Percentiles rank a stretch among this genome's conserved stretches.
Evolutionary conservation across 2,113 vertebrate genomes (phyloP).

Genomic region (Puntigrus tetrazona): DNA sequence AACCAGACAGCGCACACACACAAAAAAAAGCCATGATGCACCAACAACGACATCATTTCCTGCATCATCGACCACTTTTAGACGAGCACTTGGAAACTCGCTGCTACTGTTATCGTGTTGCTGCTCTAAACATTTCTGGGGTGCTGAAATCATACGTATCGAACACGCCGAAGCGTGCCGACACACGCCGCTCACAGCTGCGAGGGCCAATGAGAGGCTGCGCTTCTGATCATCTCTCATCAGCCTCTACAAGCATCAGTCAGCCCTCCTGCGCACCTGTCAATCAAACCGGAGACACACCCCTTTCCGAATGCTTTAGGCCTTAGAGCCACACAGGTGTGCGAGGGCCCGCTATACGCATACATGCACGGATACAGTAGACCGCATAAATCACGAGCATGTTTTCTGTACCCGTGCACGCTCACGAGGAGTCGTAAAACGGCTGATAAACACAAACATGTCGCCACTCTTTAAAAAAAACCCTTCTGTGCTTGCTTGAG

Average conservation of each 20-base stretch:
- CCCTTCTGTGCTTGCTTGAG: background rate
- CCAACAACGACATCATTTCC: background rate
- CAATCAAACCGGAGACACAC: conserved; percentile 63
- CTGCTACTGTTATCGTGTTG: conserved; percentile 2
- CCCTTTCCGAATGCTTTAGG: conserved; percentile 58
- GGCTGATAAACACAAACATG: background rate
- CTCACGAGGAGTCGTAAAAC: background rate
- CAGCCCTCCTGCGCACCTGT: conserved; percentile 71
- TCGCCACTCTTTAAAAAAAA: background rate
- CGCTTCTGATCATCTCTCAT: conserved; percentile 73
- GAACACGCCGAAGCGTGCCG: conserved; percentile 55
- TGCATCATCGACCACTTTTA: conserved; percentile 7
- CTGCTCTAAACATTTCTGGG: conserved; percentile 27
- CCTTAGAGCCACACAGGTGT: conserved; percentile 66
- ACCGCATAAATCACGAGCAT: background rate
- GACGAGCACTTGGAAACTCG: background rate
- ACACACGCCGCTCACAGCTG: conserved; percentile 73
- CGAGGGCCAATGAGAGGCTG: conserved; percentile 55
- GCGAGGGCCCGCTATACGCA: conserved; percentile 45
- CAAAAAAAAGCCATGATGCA: background rate
- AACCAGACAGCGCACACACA: conserved; percentile 4
- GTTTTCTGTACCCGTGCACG: background rate
- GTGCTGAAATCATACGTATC: conserved; percentile 22
- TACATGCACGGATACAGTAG: conserved; percentile 38
- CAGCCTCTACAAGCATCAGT: conserved; percentile 73